Base-by-base conservation (phyloP, 2,888 invertebrate species). In the Lochmaea capreae region DNA sequence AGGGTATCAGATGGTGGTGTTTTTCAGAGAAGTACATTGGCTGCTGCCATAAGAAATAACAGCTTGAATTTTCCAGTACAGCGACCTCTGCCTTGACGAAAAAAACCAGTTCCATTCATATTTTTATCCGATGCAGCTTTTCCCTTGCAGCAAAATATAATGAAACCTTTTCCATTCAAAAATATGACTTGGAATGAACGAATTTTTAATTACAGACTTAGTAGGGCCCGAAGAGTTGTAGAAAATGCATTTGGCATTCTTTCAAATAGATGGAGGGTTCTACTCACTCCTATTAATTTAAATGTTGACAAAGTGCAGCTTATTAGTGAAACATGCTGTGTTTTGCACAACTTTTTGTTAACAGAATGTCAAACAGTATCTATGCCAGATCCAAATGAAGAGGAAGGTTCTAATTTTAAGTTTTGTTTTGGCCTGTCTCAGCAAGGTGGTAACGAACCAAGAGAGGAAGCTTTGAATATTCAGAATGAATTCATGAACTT, bases 211-310 rank as follows among this genome's bases (percentile, higher is more conserved):
- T 69, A 73, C 42, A 33, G 69, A 8, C 22, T 73, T 11, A 63
- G 63, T 16, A 39, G 72, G 26, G 68, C 57, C 11, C 73, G 73
- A 9, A 46, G 73, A 49, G 52, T 73, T 52, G 68, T 73, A 2
- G 73, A 73, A 65, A 73, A 73, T 39, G 68, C 57, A 9, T 79
- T 81, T 73, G 77, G 79, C 14, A 78, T 78, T 52, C 26, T 73
- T 14, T 63, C 77, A 33, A 14, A 1, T 14, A 11, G 46, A 49
- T 9, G 46, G 46, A 49, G 6, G 14, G 46, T 49, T 14, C 14
- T 14, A 14, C 14, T 11, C 12, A 49, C 12, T 11, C 6, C 46
- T 14, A 14, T 49, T 11, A 14, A 14, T 14, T 14, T 49, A 4
- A 11, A 1, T 49, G 46, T 49, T 49, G 14, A 49, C 11, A 14